Evolutionary conservation across 2,113 vertebrate genomes (phyloP).

Genomic region (Chiloscyllium plagiosum): DNA sequence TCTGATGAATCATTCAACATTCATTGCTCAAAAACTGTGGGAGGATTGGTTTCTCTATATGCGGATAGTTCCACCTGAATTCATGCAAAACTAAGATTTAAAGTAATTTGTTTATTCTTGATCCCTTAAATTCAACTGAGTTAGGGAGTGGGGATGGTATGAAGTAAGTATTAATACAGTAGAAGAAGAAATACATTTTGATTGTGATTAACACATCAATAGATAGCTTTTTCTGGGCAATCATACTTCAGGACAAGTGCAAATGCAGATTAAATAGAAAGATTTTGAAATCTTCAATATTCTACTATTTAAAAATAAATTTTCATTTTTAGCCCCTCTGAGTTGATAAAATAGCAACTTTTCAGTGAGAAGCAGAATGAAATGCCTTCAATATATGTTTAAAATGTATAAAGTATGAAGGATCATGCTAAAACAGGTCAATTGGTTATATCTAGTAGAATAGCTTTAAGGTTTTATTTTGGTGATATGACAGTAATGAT

Average conservation of each 20-base stretch:
- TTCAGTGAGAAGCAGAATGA: background rate
- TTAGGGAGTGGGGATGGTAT: background rate
- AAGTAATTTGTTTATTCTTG: background rate
- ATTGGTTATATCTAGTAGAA: background rate
- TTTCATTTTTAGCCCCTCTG: background rate
- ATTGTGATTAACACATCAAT: background rate
- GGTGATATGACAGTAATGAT: background rate
- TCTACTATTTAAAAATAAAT: background rate
- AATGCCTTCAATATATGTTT: background rate
- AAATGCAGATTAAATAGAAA: background rate
- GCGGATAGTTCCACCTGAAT: background rate
- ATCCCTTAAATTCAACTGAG: background rate
- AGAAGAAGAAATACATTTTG: background rate
- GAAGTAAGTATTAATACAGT: no score
- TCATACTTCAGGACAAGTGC: background rate
- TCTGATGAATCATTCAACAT: background rate
- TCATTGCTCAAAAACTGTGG: background rate
- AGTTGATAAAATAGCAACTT: background rate
- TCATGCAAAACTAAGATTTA: background rate
- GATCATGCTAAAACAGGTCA: background rate
- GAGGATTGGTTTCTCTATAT: background rate
- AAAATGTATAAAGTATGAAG: background rate
- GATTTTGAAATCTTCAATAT: background rate
- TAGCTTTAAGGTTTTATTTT: background rate
- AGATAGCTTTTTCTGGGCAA: background rate